Base-by-base conservation (phyloP, 1,140 invertebrate species). In the Saccostrea echinata region DNA sequence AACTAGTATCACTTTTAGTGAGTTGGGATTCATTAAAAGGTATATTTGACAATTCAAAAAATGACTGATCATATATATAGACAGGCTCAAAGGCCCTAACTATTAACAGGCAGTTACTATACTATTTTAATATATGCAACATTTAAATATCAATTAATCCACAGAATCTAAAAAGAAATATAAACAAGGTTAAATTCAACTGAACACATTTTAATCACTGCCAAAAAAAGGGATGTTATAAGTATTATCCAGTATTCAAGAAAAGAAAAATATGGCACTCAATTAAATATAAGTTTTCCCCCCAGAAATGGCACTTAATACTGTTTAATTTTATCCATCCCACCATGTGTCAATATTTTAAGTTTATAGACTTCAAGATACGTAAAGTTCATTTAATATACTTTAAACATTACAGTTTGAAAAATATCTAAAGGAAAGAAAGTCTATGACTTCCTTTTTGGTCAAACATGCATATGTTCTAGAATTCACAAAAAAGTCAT, bases 141-240 rank as follows among this genome's bases (percentile, higher is more conserved):
- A 71, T 71, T 35, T 71, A 71, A 71, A 71, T 71, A 71, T 24
- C 68, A 71, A 68, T 27, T 11, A 12, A 55, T 16, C 53, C 64
- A 24, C 21, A 68, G 64, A 24, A 11, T n/a, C 27, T 24, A 12
- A n/a, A 68, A 68, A 68, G 64, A 24, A 9, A 55, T 9, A 55
- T 55, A n/a, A n/a, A n/a, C n/a, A n/a, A n/a, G n/a, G n/a, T n/a
- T n/a, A 55, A 55, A 55, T 13, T 9, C 11, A 13, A 55, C 53
- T 55, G 53, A 13, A 11, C 18, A 16, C 53, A 55, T 55, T 55
- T 55, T 16, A 55, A 16, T 55, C 53, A 55, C 11, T 55, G 53
- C 53, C 11, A 1, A 55, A 16, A 55, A 16, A 16, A n/a, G n/a
- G n/a, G n/a, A n/a, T n/a, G n/a, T n/a, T n/a, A n/a, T n/a, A n/a